These are phyloP conservation scores for Thereva unica DNA, from an alignment of 2,888 invertebrate species.

Conservation along the genomic window DNA sequence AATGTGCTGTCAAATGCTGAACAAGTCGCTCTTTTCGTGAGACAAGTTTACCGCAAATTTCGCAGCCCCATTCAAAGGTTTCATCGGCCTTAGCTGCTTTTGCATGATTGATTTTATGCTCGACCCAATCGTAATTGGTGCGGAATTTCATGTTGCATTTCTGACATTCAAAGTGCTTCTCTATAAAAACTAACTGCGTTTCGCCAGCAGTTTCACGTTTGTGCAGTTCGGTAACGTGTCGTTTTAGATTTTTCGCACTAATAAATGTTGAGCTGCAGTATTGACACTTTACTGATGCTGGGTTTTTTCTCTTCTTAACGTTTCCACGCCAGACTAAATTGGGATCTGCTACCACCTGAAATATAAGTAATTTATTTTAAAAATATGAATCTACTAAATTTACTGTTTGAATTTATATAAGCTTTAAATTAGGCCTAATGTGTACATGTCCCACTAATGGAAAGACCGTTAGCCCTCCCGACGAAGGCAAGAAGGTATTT, in stretches of 20 bases:
- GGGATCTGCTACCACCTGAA: conserved; percentile 44
- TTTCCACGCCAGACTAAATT: conserved; percentile 40
- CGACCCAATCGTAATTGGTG: conserved; percentile 55
- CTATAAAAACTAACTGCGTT: conserved; percentile 53
- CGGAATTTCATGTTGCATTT: conserved; percentile 54
- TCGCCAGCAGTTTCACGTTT: conserved; percentile 53
- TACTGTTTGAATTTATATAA: neutral
- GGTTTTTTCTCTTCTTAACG: conserved; percentile 32
- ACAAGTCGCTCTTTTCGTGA: conserved; percentile 57
- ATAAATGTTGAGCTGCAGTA: conserved; percentile 58
- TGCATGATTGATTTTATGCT: conserved; percentile 56
- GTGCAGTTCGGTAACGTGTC: conserved; percentile 57
- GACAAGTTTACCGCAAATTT: conserved; percentile 56
- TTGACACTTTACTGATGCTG: conserved; percentile 48
- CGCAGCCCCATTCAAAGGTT: conserved; percentile 58
- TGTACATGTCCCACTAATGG: too few relatives aligned
- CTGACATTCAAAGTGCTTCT: conserved; percentile 52
- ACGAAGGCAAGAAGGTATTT: too few relatives aligned
- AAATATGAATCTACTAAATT: neutral
- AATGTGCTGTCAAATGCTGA: conserved; percentile 56
- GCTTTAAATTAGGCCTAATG: neutral
- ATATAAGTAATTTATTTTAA: neutral
- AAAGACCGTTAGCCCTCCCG: too few relatives aligned
- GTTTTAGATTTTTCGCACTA: conserved; percentile 56
- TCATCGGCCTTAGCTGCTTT: conserved; percentile 54